Base-by-base conservation (phyloP, 2,888 invertebrate species). In the Cataglyphis rosenhaueri region DNA sequence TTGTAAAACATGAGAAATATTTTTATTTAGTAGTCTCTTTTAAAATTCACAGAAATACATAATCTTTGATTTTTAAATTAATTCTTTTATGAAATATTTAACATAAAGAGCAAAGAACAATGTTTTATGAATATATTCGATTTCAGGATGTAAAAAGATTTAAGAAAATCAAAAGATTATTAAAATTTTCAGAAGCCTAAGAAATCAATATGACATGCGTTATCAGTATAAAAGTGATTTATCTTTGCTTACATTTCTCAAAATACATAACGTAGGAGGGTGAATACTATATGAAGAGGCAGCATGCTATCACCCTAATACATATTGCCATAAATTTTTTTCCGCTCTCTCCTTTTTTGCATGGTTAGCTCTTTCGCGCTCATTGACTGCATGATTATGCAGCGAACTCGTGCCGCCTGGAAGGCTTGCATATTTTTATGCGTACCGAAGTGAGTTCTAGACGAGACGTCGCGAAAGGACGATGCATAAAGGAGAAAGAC, bases 341-440 rank as follows among this genome's bases (percentile, higher is more conserved):
- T 86, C 86, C 83, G 73, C 82, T 81, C 87, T 86, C 87, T 89
- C 84, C 89, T 91, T 90, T 89, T 85, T 88, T 92, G 92, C 92
- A 91, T 92, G 92, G 92, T 91, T 92, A 91, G 88, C 88, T 92
- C 85, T 88, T 91, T 91, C 87, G 91, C 91, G 92, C 91, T 92
- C 92, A 92, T 92, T 91, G 93, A 92, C 92, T 91, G 89, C 90
- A 89, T 92, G 92, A 93, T 93, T 93, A 93, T 92, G 91, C 92
- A 92, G 86, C 86, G 87, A 89, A 86, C 86, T 88, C 86, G 84
- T 85, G 84, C 83, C 88, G 85, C 87, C 84, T 87, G 85, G 87
- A 86, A 87, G 85, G 84, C 85, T 87, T 85, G 90, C 91, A 91
- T 91, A 91, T 91, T 91, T 92, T 92, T 89, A 88, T 87, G 85